A percentile compares a stretch with the other conserved stretches of the same genome.
phyloP scores from a whole-genome alignment of 2,888 invertebrate genomes.

The Mythimna pallens region DNA sequence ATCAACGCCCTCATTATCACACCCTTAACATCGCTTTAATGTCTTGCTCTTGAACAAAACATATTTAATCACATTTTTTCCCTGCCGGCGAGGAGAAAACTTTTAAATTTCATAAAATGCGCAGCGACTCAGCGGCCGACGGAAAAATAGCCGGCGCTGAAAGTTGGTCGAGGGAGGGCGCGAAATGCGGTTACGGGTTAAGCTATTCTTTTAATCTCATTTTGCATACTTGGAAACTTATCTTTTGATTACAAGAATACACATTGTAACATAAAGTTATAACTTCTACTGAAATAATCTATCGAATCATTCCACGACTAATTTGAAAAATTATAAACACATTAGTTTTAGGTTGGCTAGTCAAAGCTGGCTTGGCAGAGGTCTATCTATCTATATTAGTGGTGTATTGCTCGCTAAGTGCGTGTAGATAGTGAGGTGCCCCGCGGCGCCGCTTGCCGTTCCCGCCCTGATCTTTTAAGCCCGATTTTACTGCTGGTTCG shows the following conservation, averaged over 20 bases:
- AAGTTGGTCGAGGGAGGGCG: slow-evolving; percentile 23
- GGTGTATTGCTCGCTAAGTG: slow-evolving; percentile 26
- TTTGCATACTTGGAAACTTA: slow-evolving; percentile 15
- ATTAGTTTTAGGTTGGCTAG: background rate
- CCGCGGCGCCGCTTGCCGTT: slow-evolving; percentile 62
- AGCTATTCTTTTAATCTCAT: slow-evolving; percentile 32
- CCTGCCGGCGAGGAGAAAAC: slow-evolving; percentile 78
- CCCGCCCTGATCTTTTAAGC: slow-evolving; percentile 87
- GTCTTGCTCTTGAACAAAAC: slow-evolving; percentile 91
- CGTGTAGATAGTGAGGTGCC: slow-evolving; percentile 60
- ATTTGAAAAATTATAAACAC: background rate
- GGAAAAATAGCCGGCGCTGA: slow-evolving; percentile 45
- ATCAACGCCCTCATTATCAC: slow-evolving; percentile 91
- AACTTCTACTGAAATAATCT: background rate
- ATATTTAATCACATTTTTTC: slow-evolving; percentile 91
- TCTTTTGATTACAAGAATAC: slow-evolving; percentile 22
- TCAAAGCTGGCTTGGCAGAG: background rate
- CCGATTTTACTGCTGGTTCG: slow-evolving; percentile 85
- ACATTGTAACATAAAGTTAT: background rate
- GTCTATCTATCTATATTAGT: background rate
- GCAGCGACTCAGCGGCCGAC: slow-evolving; percentile 62
- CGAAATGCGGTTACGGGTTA: slow-evolving; percentile 23
- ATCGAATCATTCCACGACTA: background rate
- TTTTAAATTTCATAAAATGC: slow-evolving; percentile 89
- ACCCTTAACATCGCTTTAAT: slow-evolving; percentile 91